Percentiles rank a stretch among this genome's conserved stretches.
Evolutionary conservation across 2,113 vertebrate genomes (phyloP).

Genomic region (Galbula dea): DNA sequence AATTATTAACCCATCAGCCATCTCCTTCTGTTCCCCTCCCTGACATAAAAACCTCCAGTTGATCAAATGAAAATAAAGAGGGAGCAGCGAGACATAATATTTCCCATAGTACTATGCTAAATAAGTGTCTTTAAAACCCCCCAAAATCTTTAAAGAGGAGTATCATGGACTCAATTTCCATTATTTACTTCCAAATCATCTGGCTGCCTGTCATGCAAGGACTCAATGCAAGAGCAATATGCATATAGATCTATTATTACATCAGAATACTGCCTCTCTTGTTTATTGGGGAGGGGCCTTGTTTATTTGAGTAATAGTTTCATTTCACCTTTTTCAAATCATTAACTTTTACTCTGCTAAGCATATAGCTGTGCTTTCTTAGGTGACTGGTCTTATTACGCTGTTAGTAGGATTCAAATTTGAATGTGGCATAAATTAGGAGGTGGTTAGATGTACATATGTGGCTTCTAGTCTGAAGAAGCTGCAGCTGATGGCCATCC

Average conservation of each 20-base stretch:
- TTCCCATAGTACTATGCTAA: not conserved
- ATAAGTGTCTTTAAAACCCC: not conserved
- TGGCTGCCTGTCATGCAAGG: not conserved
- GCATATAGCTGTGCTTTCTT: not conserved
- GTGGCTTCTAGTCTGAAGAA: not conserved
- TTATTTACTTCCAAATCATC: not conserved
- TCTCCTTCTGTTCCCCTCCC: not conserved
- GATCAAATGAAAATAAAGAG: not conserved
- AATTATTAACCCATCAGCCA: not conserved
- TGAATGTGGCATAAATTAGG: not conserved
- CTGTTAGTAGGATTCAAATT: not conserved
- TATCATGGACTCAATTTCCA: not conserved
- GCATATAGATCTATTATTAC: not conserved
- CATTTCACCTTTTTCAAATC: not conserved
- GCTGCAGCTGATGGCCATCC: not conserved
- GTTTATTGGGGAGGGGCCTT: not conserved
- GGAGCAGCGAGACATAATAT: not conserved
- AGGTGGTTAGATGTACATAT: not conserved
- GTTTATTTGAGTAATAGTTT: not conserved
- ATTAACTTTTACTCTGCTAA: not conserved
- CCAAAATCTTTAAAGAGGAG: not conserved
- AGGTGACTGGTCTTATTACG: not conserved
- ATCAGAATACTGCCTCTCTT: not conserved
- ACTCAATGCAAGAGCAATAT: not conserved
- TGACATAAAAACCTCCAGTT: not conserved